Percentiles rank a stretch among this genome's conserved stretches.
Evolutionary conservation across 2,113 vertebrate species (phyloP).

Genomic region (Tachysurus fulvidraco): DNA sequence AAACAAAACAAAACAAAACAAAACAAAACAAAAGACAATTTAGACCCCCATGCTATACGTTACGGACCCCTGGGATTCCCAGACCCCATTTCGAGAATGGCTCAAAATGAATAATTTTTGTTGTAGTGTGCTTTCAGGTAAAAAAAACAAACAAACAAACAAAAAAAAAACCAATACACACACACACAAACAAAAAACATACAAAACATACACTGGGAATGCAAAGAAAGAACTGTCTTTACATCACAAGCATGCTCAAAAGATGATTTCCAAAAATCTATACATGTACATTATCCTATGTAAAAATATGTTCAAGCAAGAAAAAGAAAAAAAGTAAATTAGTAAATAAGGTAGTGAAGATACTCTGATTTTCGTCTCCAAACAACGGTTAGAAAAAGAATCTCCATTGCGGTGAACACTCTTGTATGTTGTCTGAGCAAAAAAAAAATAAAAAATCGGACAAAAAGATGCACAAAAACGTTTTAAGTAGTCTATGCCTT

Average conservation of each 20-base stretch:
- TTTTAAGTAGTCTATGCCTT: not conserved
- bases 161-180: not conserved
- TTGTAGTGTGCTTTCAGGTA: not conserved
- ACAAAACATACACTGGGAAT: slow-evolving; percentile 6
- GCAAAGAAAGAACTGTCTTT: slow-evolving; percentile 39
- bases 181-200: not conserved
- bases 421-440: not conserved
- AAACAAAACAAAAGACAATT: too few species aligned
- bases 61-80: not conserved
- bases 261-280: slow-evolving; percentile 33
- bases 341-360: not conserved
- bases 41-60: not conserved
- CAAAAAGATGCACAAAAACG: not conserved
- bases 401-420: not conserved
- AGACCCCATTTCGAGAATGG: not conserved
- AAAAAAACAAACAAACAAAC: not conserved
- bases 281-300: slow-evolving; percentile 26
- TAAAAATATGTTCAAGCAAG: slow-evolving; percentile 7
- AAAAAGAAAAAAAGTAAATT: slow-evolving; percentile 7
- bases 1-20: too few species aligned
- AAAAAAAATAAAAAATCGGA: not conserved
- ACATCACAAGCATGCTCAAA: slow-evolving; percentile 53
- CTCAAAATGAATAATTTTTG: not conserved
- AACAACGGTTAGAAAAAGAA: not conserved
- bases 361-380: not conserved